Evolutionary conservation across 2,888 invertebrate genomes (phyloP), one percentile per base, ranked within the genome.

Genomic region (Catocala fraxini): DNA sequence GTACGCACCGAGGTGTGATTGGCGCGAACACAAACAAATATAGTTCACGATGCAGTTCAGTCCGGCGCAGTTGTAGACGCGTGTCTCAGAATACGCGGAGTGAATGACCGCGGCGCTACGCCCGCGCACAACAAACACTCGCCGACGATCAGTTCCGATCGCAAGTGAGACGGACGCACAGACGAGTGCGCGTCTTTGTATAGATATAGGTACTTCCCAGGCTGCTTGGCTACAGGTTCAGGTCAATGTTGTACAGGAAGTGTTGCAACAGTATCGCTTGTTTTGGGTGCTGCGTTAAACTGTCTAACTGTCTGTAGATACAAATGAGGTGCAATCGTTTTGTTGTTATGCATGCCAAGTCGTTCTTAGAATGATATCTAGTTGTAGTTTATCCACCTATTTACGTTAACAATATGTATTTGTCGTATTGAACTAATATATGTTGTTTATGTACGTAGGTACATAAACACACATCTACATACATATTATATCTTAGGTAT

Each of bases 81-180:
- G 51, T 43, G 35, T 49, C 63, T 65, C 49, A 51, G 52, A 72
- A 63, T 63, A 72, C 54, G 51, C 56, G 55, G 67, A 67, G 76
- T 70, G 57, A 75, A 75, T 59, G 73, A 67, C 73, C 75, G 45
- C 35, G 13, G 25, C 47, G 47, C 55, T 25, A 1, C 46, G 68
- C 60, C 46, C 11, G 25, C 46, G 39, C 46, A 53, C 53, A 49
- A 49, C 56, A 56, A 47, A 33, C 45, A 53, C 45, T 0, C 11
- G 41, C n/a, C 33, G 10, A 13, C 51, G 51, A 45, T 51, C 42
- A 45, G 12, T 57, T 35, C 35, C 15, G 1, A 39, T 39, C n/a
- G 49, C 34, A 46, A 54, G 35, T 34, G 15, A 13, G 11, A 35
- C 46, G n/a, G 46, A 55, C 42, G 9, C 25, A 15, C 6, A 12